Evolutionary conservation across 2,888 invertebrate species (phyloP), one percentile per base, ranked within the genome.

Genomic region (Tenthredo notha): DNA sequence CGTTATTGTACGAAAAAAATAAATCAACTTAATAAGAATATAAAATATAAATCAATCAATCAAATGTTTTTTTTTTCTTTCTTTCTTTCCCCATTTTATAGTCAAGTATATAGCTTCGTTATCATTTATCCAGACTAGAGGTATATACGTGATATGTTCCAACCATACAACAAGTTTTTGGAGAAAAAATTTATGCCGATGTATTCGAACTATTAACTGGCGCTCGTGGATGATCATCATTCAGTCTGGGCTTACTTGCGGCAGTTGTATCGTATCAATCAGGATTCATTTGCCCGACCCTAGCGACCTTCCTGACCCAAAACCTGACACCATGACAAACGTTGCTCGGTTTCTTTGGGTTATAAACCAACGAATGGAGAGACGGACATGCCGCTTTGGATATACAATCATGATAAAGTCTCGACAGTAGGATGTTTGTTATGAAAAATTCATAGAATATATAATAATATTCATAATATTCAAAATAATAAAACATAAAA

Each of bases 211-310:
- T 58, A 78, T 78, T 54, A 58, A 78, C 78, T 33, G 78, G 37
- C 78, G 78, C 78, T 78, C 54, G 78, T 25, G 75, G 29, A 78
- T 54, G 43, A 75, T 33, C 37, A 72, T 72, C 78, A 54, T 78
- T 78, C 78, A 54, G 50, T 50, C 78, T 78, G 54, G n/a, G 18
- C 6, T 78, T 78, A 78, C 78, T 78, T 18, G 78, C 78, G 78
- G 54, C 78, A 50, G 58, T 80, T 61, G 80, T 80, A 21, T 61
- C 58, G 58, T 40, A 58, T 80, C 80, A 80, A 61, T 80, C 61
- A 80, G 58, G 80, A 61, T 61, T 58, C 61, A 80, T 58, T 61
- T 40, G 58, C 80, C 80, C 58, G 80, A 61, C 80, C 80, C 61
- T 61, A 37, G 15, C 37, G 61, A 61, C 80, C 80, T 50, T 29